These are phyloP conservation scores for Bellardia bayeri DNA, from an alignment of 2,888 invertebrate genomes.

Conservation along the genomic window DNA sequence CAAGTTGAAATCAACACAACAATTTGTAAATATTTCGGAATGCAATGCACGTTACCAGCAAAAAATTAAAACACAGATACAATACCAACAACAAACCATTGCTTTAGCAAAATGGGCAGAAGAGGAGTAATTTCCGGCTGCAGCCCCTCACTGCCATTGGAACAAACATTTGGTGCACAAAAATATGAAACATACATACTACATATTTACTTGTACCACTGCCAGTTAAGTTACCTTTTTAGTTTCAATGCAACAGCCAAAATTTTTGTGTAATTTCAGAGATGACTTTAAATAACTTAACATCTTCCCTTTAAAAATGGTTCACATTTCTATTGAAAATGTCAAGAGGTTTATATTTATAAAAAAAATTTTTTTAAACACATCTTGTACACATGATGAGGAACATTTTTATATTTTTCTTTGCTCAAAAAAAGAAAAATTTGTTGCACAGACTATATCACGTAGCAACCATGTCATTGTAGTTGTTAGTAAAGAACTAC, in stretches of 20 bases:
- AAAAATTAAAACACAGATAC: background rate
- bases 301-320: background rate
- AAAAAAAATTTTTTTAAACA: background rate
- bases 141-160: background rate
- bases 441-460: background rate
- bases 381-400: background rate
- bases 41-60: slow-evolving; percentile 60
- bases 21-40: slow-evolving; percentile 69
- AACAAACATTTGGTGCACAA: background rate
- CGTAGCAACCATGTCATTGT: background rate
- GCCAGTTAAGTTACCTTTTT: background rate
- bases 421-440: background rate
- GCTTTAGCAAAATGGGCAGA: slow-evolving; percentile 1
- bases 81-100: slow-evolving; percentile 41
- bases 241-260: background rate
- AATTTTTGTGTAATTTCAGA: slow-evolving; percentile 3
- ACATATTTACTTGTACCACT: background rate
- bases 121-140: background rate
- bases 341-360: background rate
- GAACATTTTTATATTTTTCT: background rate
- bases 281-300: slow-evolving; percentile 40
- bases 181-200: background rate
- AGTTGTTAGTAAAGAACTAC: background rate
- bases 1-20: slow-evolving; percentile 72
- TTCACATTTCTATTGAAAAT: background rate